A percentile compares a stretch with the other conserved stretches of the same genome.
phyloP scores from a whole-genome alignment of 2,888 invertebrate genomes.

The Deilephila porcellus region DNA sequence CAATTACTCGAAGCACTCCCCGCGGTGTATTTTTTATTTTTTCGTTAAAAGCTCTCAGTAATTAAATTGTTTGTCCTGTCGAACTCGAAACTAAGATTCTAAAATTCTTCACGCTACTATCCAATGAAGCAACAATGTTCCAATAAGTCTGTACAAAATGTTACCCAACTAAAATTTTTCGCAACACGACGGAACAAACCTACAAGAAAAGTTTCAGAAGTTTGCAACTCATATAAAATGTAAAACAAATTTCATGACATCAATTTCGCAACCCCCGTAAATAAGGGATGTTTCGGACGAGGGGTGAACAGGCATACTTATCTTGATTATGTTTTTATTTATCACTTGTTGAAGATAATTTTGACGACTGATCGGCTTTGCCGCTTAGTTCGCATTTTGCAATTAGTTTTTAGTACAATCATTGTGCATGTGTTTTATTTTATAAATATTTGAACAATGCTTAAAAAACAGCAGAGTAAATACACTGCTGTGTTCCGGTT shows the following conservation, averaged over 20 bases:
- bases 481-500: too few species aligned
- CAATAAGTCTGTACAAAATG: background rate
- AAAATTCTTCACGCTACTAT: too few species aligned
- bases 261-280: conserved; percentile 24
- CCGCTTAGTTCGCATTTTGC: background rate
- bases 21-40: too few species aligned
- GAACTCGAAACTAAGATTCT: too few species aligned
- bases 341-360: conserved; percentile 10
- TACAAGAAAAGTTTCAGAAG: conserved; percentile 7
- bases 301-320: conserved; percentile 44
- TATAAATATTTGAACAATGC: background rate
- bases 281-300: conserved; percentile 25
- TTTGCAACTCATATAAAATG: conserved; percentile 25
- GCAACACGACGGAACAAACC: conserved; percentile 6
- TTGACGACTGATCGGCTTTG: background rate
- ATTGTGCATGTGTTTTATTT: background rate
- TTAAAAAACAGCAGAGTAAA: too few species aligned
- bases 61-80: too few species aligned
- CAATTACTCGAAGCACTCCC: too few species aligned
- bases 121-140: too few species aligned
- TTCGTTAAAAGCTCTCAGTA: too few species aligned
- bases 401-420: too few species aligned
- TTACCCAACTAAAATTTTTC: background rate
- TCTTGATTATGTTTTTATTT: conserved; percentile 50
- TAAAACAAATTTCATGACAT: conserved; percentile 29